phyloP scores from a whole-genome alignment of 2,888 invertebrate genomes.

The Diadegma fenestrale region DNA sequence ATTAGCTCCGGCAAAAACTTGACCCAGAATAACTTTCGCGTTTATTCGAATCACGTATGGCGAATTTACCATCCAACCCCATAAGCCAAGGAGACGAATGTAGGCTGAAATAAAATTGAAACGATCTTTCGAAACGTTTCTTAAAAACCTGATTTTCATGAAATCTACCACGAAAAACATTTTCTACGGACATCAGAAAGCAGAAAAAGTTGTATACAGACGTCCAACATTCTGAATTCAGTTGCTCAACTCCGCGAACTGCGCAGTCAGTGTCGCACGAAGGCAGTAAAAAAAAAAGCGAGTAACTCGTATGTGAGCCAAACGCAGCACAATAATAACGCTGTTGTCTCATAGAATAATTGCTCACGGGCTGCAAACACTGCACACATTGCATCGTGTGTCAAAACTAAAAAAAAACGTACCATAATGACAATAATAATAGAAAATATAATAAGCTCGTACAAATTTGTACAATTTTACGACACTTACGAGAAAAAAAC shows the following conservation, averaged over 20 bases:
- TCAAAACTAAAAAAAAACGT: conserved; percentile 18
- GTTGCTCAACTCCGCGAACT: conserved; percentile 19
- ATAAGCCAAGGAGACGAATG: not conserved
- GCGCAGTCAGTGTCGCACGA: conserved; percentile 35
- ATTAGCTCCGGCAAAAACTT: not conserved
- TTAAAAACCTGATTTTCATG: not conserved
- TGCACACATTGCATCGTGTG: conserved; percentile 69
- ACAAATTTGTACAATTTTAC: conserved; percentile 40
- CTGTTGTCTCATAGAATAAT: conserved; percentile 54
- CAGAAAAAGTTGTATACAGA: not conserved
- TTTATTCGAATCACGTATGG: not conserved
- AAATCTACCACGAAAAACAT: not conserved
- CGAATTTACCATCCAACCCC: not conserved
- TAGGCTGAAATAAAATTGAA: not conserved
- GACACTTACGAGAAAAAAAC: conserved; percentile 32
- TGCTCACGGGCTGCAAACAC: conserved; percentile 56
- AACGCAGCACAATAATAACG: conserved; percentile 30
- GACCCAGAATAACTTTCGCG: not conserved
- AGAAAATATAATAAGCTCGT: conserved; percentile 6
- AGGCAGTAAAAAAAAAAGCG: conserved; percentile 23
- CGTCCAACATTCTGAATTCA: conserved; percentile 6
- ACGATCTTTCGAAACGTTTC: not conserved
- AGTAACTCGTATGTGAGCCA: conserved; percentile 56
- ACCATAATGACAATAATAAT: conserved; percentile 4
- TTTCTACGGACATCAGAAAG: not conserved